Evolutionary conservation across 2,113 vertebrate species (phyloP), one percentile per base, ranked within the genome.

Genomic region (Hemiscyllium ocellatum): DNA sequence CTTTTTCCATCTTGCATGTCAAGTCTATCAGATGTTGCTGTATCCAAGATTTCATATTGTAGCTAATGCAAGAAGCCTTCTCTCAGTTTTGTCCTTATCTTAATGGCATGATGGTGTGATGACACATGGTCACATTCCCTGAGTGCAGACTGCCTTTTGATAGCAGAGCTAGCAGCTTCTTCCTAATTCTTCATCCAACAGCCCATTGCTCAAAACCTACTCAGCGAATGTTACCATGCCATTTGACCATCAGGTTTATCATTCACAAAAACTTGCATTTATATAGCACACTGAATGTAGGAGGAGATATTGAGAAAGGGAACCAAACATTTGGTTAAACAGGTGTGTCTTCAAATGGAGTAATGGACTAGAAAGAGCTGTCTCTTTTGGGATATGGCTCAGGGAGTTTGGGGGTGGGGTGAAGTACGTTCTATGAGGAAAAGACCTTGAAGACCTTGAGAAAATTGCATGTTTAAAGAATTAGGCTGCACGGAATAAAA

Each of bases 381-480:
- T 26, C 70, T 70, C 4, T 70, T 70, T 70, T 70, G 22, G 24
- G 19, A 22, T 20, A 4, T 20, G n/a, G n/a, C n/a, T n/a, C n/a
- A 56, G 91, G 33, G 66, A 33, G 56, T 15, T 61, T 42, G 61
- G 24, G 56, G 89, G 29, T 33, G 29, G 61, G 85, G 87, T 10
- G n/a, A 33, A 8, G 6, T 68, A 10, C 65, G 68, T 68, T 68
- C 20, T 68, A 65, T 22, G 68, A 68, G 65, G 65, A 94, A 69
- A 94, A 94, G 90, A 90, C 91, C 20, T 94, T 47, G 37, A 94
- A 94, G 66, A 94, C 91, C 91, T 94, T 94, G 91, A 94, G 22
- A 94, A 70, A 8, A 94, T 29, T 94, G 5, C n/a, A 22, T 37
- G 26, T 2, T 69, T 47, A 42, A 47, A 94, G 19, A 94, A 94